phyloP scores from a whole-genome alignment of 2,113 vertebrate species.

The Brachyistius frenatus region DNA sequence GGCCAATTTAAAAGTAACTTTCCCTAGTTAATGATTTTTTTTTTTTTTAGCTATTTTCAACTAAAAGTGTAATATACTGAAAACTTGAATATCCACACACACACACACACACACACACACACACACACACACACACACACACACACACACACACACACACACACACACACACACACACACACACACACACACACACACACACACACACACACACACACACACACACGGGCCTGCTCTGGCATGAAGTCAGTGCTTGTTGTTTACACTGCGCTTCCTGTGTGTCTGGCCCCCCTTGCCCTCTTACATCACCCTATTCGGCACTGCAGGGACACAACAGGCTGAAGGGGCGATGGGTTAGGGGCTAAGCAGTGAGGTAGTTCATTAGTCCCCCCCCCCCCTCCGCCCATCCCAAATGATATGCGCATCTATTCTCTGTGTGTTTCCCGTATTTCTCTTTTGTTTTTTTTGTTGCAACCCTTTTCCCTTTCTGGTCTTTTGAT shows the following conservation, averaged over 20 bases:
- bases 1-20: neutral
- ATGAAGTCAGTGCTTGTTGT: conserved; percentile 71
- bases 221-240: conserved; percentile 44
- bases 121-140: too few relatives aligned
- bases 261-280: conserved; percentile 83
- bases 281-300: conserved; percentile 76
- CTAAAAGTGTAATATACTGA: conserved; percentile 24
- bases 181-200: too few relatives aligned
- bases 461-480: conserved; percentile 45
- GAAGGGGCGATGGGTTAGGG: conserved; percentile 59
- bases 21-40: neutral
- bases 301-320: conserved; percentile 82
- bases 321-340: conserved; percentile 63
- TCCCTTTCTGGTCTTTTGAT: conserved; percentile 66
- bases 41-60: neutral
- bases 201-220: conserved; percentile 50
- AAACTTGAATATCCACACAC: conserved; percentile 49
- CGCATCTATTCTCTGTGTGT: conserved; percentile 64
- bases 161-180: too few relatives aligned
- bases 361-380: conserved; percentile 80
- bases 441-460: conserved; percentile 48
- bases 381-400: conserved; percentile 58
- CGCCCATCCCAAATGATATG: conserved; percentile 77
- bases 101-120: conserved; percentile 25
- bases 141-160: too few relatives aligned